Percentiles rank a stretch among this genome's conserved stretches.
phyloP scores from a whole-genome alignment of 2,888 invertebrate species.

The Drosophila anceps region DNA sequence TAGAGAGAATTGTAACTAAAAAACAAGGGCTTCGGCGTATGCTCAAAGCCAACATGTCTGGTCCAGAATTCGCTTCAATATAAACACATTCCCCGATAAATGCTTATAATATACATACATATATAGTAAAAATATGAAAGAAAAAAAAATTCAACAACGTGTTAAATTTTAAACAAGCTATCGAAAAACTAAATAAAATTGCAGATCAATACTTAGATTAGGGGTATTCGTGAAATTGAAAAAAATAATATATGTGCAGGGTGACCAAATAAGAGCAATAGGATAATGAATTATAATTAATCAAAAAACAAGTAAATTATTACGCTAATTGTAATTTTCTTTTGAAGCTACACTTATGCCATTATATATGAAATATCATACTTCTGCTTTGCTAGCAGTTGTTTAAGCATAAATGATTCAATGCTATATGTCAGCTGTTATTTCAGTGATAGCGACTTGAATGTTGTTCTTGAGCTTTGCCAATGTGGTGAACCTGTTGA shows the following conservation, averaged over 20 bases:
- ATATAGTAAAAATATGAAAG: neutral
- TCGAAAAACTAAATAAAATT: constrained; percentile 6
- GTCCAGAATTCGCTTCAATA: neutral
- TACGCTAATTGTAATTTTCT: neutral
- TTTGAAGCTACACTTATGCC: neutral
- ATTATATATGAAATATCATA: neutral
- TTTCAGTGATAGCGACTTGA: neutral
- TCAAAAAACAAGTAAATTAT: neutral
- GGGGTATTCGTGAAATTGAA: neutral
- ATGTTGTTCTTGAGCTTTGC: too few relatives aligned
- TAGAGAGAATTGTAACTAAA: constrained; percentile 6
- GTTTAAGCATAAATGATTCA: neutral
- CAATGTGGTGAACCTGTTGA: too few relatives aligned
- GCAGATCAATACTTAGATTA: neutral
- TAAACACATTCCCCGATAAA: neutral
- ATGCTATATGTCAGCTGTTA: neutral
- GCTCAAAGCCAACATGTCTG: constrained; percentile 39
- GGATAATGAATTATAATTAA: neutral
- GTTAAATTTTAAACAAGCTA: constrained; percentile 3
- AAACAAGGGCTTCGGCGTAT: constrained; percentile 18
- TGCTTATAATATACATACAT: neutral
- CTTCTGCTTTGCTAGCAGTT: neutral
- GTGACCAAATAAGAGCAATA: neutral
- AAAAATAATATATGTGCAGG: neutral
- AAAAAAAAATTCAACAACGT: neutral